Evolutionary conservation across 2,113 vertebrate species (phyloP).

Genomic region (Nothobranchius kuhntae): DNA sequence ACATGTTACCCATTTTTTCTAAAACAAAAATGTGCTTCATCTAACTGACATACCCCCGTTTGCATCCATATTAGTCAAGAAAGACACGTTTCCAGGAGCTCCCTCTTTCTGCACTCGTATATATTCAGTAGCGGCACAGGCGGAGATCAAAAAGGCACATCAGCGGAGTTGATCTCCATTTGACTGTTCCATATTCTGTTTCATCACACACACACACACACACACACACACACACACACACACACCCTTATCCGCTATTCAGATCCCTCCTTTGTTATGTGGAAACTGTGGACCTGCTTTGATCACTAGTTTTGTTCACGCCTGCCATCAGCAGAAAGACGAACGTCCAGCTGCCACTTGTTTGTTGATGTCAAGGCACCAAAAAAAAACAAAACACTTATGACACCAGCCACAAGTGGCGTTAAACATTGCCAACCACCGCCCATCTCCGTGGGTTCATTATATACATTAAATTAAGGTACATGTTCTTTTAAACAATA

Average conservation of each 20-base stretch:
- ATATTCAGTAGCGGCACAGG: slow-evolving; percentile 26
- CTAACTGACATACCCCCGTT: neutral
- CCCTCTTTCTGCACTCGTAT: slow-evolving; percentile 12
- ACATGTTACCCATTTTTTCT: slow-evolving; percentile 27
- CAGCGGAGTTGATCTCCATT: slow-evolving; percentile 64
- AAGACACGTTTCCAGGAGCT: neutral
- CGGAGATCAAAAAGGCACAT: slow-evolving; percentile 67
- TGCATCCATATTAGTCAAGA: neutral
- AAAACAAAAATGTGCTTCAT: neutral
- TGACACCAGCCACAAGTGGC: too few relatives aligned
- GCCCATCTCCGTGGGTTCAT: slow-evolving; percentile 11
- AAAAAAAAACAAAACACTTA: too few relatives aligned
- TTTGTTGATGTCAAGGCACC: too few relatives aligned
- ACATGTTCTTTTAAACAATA: slow-evolving; percentile 30
- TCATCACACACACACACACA: slow-evolving; percentile 43
- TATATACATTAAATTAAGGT: neutral
- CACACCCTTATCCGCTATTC: slow-evolving; percentile 26
- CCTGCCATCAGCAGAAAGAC: too few relatives aligned
- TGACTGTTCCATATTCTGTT: slow-evolving; percentile 67
- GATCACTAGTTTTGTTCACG: slow-evolving; percentile 57
- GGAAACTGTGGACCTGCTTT: slow-evolving; percentile 46
- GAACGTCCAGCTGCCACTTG: too few relatives aligned
- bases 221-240: neutral
- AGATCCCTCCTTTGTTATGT: slow-evolving; percentile 50
- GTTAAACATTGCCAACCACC: neutral